Evolutionary conservation across 2,888 invertebrate species (phyloP), one percentile per base, ranked within the genome.

Genomic region (Zaprionus obscuricornis): DNA sequence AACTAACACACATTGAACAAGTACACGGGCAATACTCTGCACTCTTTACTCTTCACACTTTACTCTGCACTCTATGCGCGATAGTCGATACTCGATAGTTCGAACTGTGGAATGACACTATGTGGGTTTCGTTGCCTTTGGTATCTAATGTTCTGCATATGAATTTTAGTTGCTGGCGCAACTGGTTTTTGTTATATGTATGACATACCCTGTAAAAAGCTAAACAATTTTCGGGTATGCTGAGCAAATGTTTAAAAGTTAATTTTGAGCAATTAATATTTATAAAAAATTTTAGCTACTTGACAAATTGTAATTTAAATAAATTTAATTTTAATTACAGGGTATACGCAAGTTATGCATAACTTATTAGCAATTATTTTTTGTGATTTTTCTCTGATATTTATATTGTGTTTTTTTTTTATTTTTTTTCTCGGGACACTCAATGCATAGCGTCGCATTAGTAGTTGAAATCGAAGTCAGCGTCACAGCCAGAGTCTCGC

Each of bases 121-220:
- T 43, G 73, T 51, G 62, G 62, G 56, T 67, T 69, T 56, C 52
- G 22, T 14, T 43, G 43, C 66, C n/a, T n/a, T n/a, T n/a, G n/a
- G n/a, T n/a, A n/a, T 47, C 24, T 51, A 16, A 31, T 43, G 47
- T 58, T 64, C 57, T 57, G 71, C 63, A 69, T 77, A 64, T 64
- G 66, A 73, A 46, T 52, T 74, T 39, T n/a, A n/a, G n/a, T n/a
- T 17, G 13, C 6, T 22, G 33, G 51, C n/a, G 46, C 46, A 72
- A 72, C 77, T 66, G 65, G 66, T 58, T 69, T 62, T n/a, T 13
- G 16, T n/a, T 37, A 31, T 13, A 10, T 13, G 6, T 33, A 8
- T 13, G n/a, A 7, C 3, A 16, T 65, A 56, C 33, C 57, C 65
- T 50, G 13, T 37, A 17, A 2, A 1, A 18, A 6, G 1, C 8